phyloP scores from a whole-genome alignment of 2,888 invertebrate species.

The Sphinx pinastri region DNA sequence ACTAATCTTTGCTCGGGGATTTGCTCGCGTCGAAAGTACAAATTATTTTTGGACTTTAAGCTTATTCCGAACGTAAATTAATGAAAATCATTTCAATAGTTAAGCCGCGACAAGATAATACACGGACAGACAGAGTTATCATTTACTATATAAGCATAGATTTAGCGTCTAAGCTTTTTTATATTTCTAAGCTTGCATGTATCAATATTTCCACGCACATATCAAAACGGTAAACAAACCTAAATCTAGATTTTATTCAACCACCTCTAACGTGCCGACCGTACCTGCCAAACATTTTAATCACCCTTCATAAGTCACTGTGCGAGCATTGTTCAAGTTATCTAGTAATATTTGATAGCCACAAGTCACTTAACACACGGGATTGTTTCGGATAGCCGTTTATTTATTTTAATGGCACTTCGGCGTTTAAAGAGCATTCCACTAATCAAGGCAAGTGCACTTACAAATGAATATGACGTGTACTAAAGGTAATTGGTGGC shows the following conservation, averaged over 20 bases:
- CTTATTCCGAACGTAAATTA: too few relatives aligned
- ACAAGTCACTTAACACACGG: conserved; percentile 81
- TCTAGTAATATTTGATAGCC: conserved; percentile 83
- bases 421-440: conserved; percentile 75
- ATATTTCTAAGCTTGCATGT: too few relatives aligned
- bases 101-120: too few relatives aligned
- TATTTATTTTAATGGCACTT: conserved; percentile 80
- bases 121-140: too few relatives aligned
- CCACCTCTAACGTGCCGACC: conserved; percentile 45
- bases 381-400: conserved; percentile 76
- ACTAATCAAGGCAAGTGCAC: conserved; percentile 76
- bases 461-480: conserved; percentile 80
- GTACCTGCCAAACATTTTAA: conserved; percentile 66
- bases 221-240: neutral
- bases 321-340: conserved; percentile 72
- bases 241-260: neutral
- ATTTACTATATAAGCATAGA: too few relatives aligned
- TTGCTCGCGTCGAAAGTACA: too few relatives aligned
- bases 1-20: too few relatives aligned
- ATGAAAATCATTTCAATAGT: too few relatives aligned
- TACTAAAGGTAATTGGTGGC: conserved; percentile 71
- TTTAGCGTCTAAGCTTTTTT: too few relatives aligned
- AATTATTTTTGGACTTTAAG: neutral
- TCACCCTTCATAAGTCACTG: conserved; percentile 80
- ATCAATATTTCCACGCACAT: too few relatives aligned